Base-by-base conservation (phyloP, 1,140 invertebrate genomes). In the Delia radicum region DNA sequence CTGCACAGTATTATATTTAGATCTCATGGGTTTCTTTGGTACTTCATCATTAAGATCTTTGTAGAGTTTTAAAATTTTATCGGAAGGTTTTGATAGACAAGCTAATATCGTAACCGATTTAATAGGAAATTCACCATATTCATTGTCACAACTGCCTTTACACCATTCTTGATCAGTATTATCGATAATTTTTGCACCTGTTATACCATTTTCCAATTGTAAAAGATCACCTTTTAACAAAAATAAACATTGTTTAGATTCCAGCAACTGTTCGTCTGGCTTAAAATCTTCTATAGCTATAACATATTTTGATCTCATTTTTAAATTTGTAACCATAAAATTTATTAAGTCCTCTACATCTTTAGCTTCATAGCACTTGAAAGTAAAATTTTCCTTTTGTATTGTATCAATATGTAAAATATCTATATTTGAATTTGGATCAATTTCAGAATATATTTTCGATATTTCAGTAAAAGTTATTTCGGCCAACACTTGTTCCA, bases 81-180 rank as follows among this genome's bases (percentile, higher is more conserved):
- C 79, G 1, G 93, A 89, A n/a, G 96, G 96, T 84, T 91, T 90
- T 2, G 89, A 90, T 72, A 96, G 88, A 3, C 94, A 94, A 12
- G 96, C 95, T 75, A 98, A 85, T 42, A 98, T 92, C 80, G 96
- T 95, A 13, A 98, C 93, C 84, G 90, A 92, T 81, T 97, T 95
- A 2, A 93, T 92, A 1, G 94, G 93, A 87, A 98, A 97, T 79
- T 96, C 91, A 10, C 96, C 96, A 81, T 90, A 88, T 76, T 91
- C 87, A 6, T 90, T 90, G 76, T 93, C 93, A 73, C 90, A 89
- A 79, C 89, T 85, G 75, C 91, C 95, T 80, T 90, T 90, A 85
- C 92, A 94, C 48, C 48, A 55, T 93, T 92, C 95, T 29, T 91
- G 91, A 29, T 90, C 91, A 65, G 0, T 75, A 69, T 28, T 78